phyloP scores from a whole-genome alignment of 2,888 invertebrate genomes.

The Dolichomitus sp. region DNA sequence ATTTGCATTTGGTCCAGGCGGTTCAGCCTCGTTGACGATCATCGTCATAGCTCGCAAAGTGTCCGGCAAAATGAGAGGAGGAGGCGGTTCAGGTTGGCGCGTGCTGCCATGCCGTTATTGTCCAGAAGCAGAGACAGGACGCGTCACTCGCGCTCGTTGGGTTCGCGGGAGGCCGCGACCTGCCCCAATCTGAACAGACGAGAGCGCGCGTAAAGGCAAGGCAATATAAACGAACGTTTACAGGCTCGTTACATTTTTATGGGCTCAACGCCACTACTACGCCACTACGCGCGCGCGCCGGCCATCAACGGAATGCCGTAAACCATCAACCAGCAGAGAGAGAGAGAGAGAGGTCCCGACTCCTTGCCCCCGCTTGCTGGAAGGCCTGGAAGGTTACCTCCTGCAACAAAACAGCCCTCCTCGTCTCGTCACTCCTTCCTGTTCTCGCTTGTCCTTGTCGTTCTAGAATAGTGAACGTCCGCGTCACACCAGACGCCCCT shows the following conservation, averaged over 20 bases:
- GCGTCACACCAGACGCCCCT: conserved; percentile 68
- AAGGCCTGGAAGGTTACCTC: conserved; percentile 50
- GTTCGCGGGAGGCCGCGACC: conserved; percentile 79
- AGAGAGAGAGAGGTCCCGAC: conserved; percentile 39
- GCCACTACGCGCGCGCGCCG: conserved; percentile 75
- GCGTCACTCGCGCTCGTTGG: conserved; percentile 70
- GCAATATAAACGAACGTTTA: conserved; percentile 86
- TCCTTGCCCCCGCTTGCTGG: conserved; percentile 56
- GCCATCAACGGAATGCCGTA: conserved; percentile 85
- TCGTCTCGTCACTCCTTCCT: conserved; percentile 67
- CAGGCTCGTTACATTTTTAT: conserved; percentile 86
- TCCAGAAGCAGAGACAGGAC: conserved; percentile 74
- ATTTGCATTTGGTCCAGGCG: conserved; percentile 3
- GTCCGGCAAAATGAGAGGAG: background rate
- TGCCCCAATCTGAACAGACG: conserved; percentile 81
- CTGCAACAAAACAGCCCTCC: conserved; percentile 57
- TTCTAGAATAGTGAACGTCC: conserved; percentile 70
- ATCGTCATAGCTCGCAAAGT: background rate
- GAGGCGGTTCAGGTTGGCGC: conserved; percentile 3
- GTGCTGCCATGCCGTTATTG: conserved; percentile 64
- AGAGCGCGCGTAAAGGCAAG: conserved; percentile 80
- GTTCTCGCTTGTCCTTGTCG: conserved; percentile 61
- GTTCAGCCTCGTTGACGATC: background rate
- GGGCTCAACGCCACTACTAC: conserved; percentile 84
- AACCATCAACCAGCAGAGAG: conserved; percentile 81